Conservation (phyloP, 2,888 invertebrate genomes). For the Volucella bombylans region DNA sequence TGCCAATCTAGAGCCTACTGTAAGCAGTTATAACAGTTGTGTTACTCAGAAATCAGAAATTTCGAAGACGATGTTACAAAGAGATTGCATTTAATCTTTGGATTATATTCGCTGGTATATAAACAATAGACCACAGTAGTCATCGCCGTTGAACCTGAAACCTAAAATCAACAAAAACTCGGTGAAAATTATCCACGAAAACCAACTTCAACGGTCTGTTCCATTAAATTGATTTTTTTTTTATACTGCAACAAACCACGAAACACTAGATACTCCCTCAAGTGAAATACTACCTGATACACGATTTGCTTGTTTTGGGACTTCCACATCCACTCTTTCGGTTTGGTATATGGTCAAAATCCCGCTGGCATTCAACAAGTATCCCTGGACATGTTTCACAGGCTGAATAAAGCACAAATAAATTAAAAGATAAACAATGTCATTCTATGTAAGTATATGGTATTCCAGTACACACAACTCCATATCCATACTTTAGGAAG, state of each 20-base stretch:
- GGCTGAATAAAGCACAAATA: conserved; percentile 41
- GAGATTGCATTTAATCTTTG: too few species aligned
- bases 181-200: too few species aligned
- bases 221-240: conserved; percentile 14
- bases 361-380: conserved; percentile 1
- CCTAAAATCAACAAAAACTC: too few species aligned
- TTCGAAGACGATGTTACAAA: too few species aligned
- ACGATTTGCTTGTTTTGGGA: not conserved
- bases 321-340: not conserved
- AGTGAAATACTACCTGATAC: conserved; percentile 25
- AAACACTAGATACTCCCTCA: conserved; percentile 15
- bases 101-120: too few species aligned
- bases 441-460: not conserved
- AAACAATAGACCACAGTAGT: too few species aligned
- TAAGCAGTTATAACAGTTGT: too few species aligned
- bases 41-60: too few species aligned
- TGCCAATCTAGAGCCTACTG: too few species aligned
- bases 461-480: not conserved
- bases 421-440: conserved; percentile 38
- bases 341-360: conserved; percentile 27
- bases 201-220: not conserved
- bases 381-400: conserved; percentile 22
- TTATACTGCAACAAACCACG: not conserved
- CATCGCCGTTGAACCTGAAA: too few species aligned
- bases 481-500: not conserved